Conservation (phyloP, 1,140 invertebrate genomes). For the Apis florea region DNA sequence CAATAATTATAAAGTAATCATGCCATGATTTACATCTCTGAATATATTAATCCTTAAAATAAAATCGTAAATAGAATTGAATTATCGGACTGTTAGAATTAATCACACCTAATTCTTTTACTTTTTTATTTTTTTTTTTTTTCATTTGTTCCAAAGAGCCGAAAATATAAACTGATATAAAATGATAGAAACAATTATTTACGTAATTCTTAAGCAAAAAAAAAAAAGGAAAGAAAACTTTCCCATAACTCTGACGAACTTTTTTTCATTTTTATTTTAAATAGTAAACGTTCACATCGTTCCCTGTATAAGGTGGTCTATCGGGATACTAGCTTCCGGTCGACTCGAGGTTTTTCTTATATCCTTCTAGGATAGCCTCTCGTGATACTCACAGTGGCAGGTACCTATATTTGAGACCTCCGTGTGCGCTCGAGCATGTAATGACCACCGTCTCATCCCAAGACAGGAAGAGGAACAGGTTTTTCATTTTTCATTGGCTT, state of each 20-base stretch:
- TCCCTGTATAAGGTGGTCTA: conserved; percentile 15
- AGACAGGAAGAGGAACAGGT: conserved; percentile 72
- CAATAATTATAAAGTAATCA: neutral
- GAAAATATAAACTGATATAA: neutral
- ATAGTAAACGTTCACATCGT: neutral
- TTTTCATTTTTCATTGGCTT: conserved; percentile 69
- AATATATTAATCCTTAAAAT: no score
- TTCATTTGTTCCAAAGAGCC: neutral
- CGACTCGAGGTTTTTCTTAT: conserved; percentile 54
- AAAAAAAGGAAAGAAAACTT: neutral
- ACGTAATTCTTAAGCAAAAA: neutral
- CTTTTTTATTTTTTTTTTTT: no score
- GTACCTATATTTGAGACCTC: conserved; percentile 52
- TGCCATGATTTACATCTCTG: neutral
- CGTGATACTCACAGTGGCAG: conserved; percentile 55
- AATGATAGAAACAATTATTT: neutral
- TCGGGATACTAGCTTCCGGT: conserved; percentile 54
- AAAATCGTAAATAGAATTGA: no score
- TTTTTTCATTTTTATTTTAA: neutral
- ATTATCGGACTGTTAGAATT: no score
- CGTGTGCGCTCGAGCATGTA: conserved; percentile 62
- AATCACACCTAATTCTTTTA: no score
- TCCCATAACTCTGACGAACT: neutral
- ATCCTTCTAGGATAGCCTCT: conserved; percentile 38
- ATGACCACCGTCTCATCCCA: conserved; percentile 60